Evolutionary conservation across 2,113 vertebrate species (phyloP).

Genomic region (Heteronetta atricapilla): DNA sequence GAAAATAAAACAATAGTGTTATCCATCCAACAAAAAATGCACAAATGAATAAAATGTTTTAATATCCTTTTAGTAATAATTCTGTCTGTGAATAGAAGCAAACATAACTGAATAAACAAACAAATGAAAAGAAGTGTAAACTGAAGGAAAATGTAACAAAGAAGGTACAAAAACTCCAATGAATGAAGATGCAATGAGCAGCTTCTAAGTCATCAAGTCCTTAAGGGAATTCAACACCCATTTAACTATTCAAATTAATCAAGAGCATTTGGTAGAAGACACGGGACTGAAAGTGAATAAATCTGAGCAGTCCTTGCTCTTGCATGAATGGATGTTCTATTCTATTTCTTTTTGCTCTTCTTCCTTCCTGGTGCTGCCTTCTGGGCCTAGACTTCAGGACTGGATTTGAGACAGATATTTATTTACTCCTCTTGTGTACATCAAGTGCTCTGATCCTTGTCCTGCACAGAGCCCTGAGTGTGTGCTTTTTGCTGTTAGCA

Average conservation of each 20-base stretch:
- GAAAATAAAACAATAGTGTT: not conserved
- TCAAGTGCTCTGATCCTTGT: not conserved
- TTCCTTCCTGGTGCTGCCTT: not conserved
- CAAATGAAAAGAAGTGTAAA: not conserved
- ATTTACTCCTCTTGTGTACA: not conserved
- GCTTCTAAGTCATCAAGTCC: not conserved
- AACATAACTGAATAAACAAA: not conserved
- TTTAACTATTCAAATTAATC: not conserved
- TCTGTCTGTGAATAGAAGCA: not conserved
- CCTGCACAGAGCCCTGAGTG: not conserved
- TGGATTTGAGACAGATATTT: not conserved
- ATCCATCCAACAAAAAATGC: not conserved
- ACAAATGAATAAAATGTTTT: not conserved
- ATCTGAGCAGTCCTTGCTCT: not conserved
- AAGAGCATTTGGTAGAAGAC: not conserved
- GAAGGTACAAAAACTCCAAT: not conserved
- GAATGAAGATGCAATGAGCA: not conserved
- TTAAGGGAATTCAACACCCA: not conserved
- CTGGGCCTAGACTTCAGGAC: not conserved
- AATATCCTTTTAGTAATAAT: not conserved
- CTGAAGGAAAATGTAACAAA: not conserved
- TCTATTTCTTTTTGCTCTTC: not conserved
- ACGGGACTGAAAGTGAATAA: not conserved
- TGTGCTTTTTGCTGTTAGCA: not conserved
- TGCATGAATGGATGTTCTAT: not conserved